Evolutionary conservation across 2,797 vertebrate genomes (phyloP).

Genomic region (Erethizon dorsatum): DNA sequence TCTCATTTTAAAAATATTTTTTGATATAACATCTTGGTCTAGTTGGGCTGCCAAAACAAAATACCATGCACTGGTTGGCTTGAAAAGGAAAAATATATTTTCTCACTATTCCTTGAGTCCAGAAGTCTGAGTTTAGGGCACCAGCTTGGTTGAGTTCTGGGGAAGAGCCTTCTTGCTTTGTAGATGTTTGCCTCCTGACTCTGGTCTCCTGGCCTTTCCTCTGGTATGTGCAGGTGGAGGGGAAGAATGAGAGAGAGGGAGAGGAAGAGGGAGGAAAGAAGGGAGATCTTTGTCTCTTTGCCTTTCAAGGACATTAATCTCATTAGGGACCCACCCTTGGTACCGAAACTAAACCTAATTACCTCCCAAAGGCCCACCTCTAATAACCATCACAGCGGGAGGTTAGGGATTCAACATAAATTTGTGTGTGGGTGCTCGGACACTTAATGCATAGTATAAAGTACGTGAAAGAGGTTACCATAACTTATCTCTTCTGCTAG

Average conservation of each 20-base stretch:
- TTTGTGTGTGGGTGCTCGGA: not conserved
- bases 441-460: not conserved
- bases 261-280: not conserved
- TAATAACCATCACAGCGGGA: not conserved
- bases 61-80: not conserved
- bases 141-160: not conserved
- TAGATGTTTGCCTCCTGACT: not conserved
- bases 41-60: not conserved
- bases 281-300: not conserved
- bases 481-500: not conserved
- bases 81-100: not conserved
- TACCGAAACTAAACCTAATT: not conserved
- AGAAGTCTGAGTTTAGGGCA: not conserved
- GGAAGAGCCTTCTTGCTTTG: not conserved
- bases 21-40: not conserved
- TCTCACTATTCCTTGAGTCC: not conserved
- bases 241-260: not conserved
- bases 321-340: not conserved
- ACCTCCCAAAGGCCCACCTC: not conserved
- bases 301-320: not conserved
- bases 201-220: not conserved
- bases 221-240: not conserved
- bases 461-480: not conserved
- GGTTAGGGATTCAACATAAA: not conserved
- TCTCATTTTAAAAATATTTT: slow-evolving; percentile 45